Base-by-base conservation (phyloP, 1,140 invertebrate genomes). In the Heliconius hewitsoni region DNA sequence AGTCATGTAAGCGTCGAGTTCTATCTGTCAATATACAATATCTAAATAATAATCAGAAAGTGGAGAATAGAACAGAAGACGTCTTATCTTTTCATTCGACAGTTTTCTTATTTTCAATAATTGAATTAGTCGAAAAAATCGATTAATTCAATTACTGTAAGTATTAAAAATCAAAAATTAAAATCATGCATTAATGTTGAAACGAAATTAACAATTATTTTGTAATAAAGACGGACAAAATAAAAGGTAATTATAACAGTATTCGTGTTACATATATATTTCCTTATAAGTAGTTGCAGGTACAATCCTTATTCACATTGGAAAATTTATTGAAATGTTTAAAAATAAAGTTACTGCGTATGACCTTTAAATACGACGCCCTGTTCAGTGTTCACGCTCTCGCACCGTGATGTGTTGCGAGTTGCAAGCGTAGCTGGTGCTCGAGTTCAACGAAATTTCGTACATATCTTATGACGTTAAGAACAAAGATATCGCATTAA, bases 311-410 rank as follows among this genome's bases (percentile, higher is more conserved):
- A 66, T 66, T 66, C 23, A 8, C 3, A 30, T 66, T 66, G 60
- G 60, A 27, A 66, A 66, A 66, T 66, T 37, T 73, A 50, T 50
- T n/a, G 30, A 46, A 46, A 39, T 73, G 60, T 70, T 71, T 76
- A 70, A 71, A 76, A 76, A 76, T 76, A 76, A 71, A 66, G 11
- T 70, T 70, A 70, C 66, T 76, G 37, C 75, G 19, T 76, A 50
- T 71, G 75, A 76, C 75, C 60, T 76, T 76, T 76, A 74, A 73
- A 27, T 73, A 73, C 42, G 39, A 73, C 46, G 72, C 37, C 60
- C 60, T 73, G 39, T 46, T 46, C 42, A 34, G 60, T 71, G 75
- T n/a, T 71, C 75, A 76, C 75, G 75, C 66, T 71, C 23, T 27
- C 57, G 60, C 19, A 6, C n/a, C 75, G 75, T 75, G 74, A 55